Evolutionary conservation across 2,797 vertebrate genomes (phyloP).

Genomic region (Urocyon cinereoargenteus): DNA sequence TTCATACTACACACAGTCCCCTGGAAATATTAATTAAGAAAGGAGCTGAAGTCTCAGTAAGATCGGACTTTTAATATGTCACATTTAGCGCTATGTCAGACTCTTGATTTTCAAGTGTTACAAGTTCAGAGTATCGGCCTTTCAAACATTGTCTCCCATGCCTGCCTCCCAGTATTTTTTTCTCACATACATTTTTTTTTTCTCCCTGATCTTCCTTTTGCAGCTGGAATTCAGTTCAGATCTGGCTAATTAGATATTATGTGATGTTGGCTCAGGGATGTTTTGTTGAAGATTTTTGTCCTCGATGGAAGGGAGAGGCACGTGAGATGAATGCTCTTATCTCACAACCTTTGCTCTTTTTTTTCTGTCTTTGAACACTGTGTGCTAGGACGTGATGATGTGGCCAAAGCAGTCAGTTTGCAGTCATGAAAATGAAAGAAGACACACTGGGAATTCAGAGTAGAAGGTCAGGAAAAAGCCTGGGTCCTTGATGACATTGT

Average conservation of each 20-base stretch:
- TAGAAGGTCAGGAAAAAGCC: neutral
- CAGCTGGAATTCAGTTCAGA: neutral
- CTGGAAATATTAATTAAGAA: neutral
- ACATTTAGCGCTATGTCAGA: neutral
- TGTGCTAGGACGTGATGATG: neutral
- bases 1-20: neutral
- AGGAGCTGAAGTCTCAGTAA: neutral
- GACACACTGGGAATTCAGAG: neutral
- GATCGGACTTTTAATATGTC: neutral
- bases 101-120: neutral
- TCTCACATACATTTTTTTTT: neutral
- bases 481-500: neutral
- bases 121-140: neutral
- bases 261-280: neutral
- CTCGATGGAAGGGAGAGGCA: neutral
- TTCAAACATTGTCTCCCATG: neutral
- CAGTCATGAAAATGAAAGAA: neutral
- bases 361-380: neutral
- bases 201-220: neutral
- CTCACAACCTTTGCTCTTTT: neutral
- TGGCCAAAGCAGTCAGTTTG: neutral
- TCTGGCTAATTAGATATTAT: constrained; percentile 28
- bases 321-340: neutral
- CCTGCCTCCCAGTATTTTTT: neutral
- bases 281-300: neutral